phyloP scores from a whole-genome alignment of 2,113 vertebrate genomes.

The Malurus elegans region DNA sequence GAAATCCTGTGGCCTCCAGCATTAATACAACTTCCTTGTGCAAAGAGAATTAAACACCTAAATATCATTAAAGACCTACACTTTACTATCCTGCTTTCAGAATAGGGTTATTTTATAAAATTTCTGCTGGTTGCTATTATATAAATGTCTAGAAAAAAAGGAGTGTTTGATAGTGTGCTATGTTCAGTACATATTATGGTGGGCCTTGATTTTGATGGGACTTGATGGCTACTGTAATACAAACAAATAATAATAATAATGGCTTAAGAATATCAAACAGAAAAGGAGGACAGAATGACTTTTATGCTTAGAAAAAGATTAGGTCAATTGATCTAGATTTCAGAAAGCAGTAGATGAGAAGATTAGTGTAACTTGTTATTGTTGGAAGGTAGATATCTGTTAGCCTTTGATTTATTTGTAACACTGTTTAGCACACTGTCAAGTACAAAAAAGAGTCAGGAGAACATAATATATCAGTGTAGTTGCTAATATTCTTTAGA shows the following conservation, averaged over 20 bases:
- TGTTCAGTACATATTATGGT: neutral
- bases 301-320: conserved; percentile 68
- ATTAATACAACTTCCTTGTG: neutral
- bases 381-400: conserved; percentile 53
- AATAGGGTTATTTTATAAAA: neutral
- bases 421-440: conserved; percentile 63
- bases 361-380: conserved; percentile 64
- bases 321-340: conserved; percentile 65
- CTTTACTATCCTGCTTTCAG: neutral
- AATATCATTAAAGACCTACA: neutral
- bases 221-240: conserved; percentile 2
- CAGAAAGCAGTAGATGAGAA: conserved; percentile 61
- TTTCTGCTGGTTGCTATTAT: neutral
- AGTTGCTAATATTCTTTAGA: conserved; percentile 42
- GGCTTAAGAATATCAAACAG: conserved; percentile 64
- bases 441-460: conserved; percentile 55
- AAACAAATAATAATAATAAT: conserved; percentile 65
- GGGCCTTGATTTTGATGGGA: conserved; percentile 29
- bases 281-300: conserved; percentile 40
- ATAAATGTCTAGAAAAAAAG: neutral
- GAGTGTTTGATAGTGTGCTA: neutral
- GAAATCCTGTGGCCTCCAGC: neutral
- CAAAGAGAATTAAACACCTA: neutral
- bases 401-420: conserved; percentile 69
- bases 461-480: conserved; percentile 23